Evolutionary conservation across 2,113 vertebrate genomes (phyloP).

Genomic region (Pan troglodytes): NHGRI_mPanTro3-v2.1_pri NC_072403.2:129963001-129963500

Average conservation of each 20-base stretch:
- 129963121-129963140: constrained; percentile 69
- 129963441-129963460: neutral
- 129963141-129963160: constrained; percentile 57
- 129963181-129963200: constrained; percentile 59
- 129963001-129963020: constrained; percentile 68
- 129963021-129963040: constrained; percentile 71
- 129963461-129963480: too few species aligned
- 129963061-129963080: constrained; percentile 70
- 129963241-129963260: neutral
- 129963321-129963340: neutral
- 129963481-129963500: too few species aligned
- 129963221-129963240: constrained; percentile 41
- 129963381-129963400: neutral
- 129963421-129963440: neutral
- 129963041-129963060: constrained; percentile 81
- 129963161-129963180: constrained; percentile 62
- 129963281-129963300: neutral
- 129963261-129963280: neutral
- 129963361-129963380: too few species aligned
- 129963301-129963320: neutral
- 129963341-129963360: neutral
- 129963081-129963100: constrained; percentile 78
- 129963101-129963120: constrained; percentile 77
- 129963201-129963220: constrained; percentile 30
- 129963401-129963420: neutral